phyloP scores from a whole-genome alignment of 2,888 invertebrate species.

The Drosophila algonquin region DNA sequence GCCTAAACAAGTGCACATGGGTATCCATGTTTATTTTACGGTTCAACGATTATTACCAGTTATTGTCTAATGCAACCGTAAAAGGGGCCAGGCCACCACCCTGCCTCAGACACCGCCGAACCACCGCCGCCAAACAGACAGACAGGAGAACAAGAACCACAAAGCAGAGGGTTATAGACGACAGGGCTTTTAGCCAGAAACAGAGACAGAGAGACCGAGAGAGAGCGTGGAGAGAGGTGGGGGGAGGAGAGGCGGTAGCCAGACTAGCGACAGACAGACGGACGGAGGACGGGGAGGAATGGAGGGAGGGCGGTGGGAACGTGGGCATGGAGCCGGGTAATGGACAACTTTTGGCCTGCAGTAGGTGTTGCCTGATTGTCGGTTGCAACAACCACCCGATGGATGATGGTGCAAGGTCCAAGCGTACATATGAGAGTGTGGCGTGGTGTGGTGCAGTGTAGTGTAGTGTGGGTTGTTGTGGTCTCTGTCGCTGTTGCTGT shows the following conservation, averaged over 20 bases:
- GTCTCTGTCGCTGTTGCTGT: constrained; percentile 59
- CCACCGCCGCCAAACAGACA: constrained; percentile 3
- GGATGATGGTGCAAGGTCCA: constrained; percentile 42
- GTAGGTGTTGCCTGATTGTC: constrained; percentile 64
- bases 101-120: constrained; percentile 26
- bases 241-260: constrained; percentile 50
- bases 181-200: background rate
- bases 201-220: no score
- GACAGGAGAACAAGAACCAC: constrained; percentile 37
- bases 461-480: constrained; percentile 51
- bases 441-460: background rate
- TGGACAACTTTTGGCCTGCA: constrained; percentile 45
- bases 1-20: constrained; percentile 77
- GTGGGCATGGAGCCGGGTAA: background rate
- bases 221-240: constrained; percentile 21
- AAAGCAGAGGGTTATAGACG: constrained; percentile 17
- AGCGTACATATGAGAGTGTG: constrained; percentile 32
- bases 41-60: constrained; percentile 81
- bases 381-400: constrained; percentile 14
- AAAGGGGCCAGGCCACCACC: constrained; percentile 58
- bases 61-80: constrained; percentile 73
- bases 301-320: background rate
- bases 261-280: constrained; percentile 27
- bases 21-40: constrained; percentile 81
- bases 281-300: background rate